Evolutionary conservation across 2,113 vertebrate species (phyloP).

Genomic region (Ovis aries): ARS-UI_Ramb_v3.0 NC_082741.1:5545501-5546000

Average conservation of each 20-base stretch:
- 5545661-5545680: background rate
- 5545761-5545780: background rate
- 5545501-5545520: background rate
- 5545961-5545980: background rate
- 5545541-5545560: background rate
- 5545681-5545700: accelerated
- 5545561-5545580: background rate
- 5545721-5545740: background rate
- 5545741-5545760: background rate
- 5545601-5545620: background rate
- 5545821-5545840: background rate
- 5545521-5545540: background rate
- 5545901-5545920: background rate
- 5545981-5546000: background rate
- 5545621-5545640: background rate
- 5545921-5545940: background rate
- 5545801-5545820: background rate
- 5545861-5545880: background rate
- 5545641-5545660: accelerated
- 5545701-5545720: too few relatives aligned
- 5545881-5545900: accelerated
- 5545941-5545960: background rate
- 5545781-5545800: background rate
- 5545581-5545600: too few relatives aligned
- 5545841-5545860: background rate